Percentiles rank a stretch among this genome's conserved stretches.
phyloP scores from a whole-genome alignment of 2,113 vertebrate species.

The Excalfactoria chinensis region DNA sequence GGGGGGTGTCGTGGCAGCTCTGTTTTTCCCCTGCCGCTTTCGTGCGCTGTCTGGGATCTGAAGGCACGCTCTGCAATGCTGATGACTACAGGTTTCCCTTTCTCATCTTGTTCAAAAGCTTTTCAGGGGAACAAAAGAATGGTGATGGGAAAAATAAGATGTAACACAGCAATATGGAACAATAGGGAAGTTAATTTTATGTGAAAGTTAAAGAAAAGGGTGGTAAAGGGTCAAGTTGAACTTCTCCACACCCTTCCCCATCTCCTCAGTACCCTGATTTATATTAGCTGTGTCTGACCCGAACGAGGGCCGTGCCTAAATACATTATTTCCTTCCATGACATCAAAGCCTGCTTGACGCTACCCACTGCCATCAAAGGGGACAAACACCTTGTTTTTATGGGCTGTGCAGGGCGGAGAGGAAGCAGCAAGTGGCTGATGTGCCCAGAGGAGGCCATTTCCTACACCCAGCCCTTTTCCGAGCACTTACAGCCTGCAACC shows the following conservation, averaged over 20 bases:
- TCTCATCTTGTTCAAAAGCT: slow-evolving; percentile 39
- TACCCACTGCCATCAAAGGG: background rate
- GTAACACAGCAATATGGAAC: background rate
- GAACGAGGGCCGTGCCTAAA: background rate
- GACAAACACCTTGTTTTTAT: rapidly evolving
- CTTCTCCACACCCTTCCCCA: slow-evolving; percentile 55
- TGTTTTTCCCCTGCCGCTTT: background rate
- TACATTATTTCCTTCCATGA: slow-evolving; percentile 15
- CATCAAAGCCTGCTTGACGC: slow-evolving; percentile 52
- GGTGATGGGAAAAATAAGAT: background rate
- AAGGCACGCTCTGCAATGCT: slow-evolving; percentile 1
- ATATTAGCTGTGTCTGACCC: background rate
- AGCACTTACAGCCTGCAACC: background rate
- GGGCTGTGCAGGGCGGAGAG: background rate
- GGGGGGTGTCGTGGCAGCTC: background rate
- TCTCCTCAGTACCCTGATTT: background rate
- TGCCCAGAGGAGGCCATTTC: background rate
- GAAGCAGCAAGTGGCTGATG: background rate
- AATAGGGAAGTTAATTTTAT: background rate
- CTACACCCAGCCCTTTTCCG: background rate
- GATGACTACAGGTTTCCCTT: slow-evolving; percentile 14
- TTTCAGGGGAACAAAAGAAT: slow-evolving; percentile 8
- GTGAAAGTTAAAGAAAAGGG: background rate
- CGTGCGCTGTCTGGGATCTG: background rate
- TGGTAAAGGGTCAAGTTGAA: slow-evolving; percentile 3